Conservation (phyloP, 1,140 invertebrate genomes). For the Atta texana region DNA sequence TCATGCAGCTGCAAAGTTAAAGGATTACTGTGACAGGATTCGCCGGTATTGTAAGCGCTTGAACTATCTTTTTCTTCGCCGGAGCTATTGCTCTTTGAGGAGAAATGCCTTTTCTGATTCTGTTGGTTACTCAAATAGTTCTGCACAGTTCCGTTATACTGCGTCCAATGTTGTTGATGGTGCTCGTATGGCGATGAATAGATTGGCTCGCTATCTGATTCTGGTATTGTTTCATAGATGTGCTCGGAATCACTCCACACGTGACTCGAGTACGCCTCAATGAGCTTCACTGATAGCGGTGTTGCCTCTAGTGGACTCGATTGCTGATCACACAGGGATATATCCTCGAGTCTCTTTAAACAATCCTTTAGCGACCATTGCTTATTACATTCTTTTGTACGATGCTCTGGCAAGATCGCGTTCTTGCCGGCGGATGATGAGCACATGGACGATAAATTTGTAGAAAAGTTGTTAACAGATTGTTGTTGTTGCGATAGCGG, state of each 20-base stretch:
- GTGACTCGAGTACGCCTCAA: slow-evolving; percentile 80
- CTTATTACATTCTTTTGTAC: slow-evolving; percentile 68
- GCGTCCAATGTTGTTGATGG: slow-evolving; percentile 76
- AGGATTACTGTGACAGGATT: slow-evolving; percentile 91
- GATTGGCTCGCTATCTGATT: slow-evolving; percentile 89
- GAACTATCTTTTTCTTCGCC: slow-evolving; percentile 89
- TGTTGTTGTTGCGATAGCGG: slow-evolving; percentile 44
- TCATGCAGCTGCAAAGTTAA: slow-evolving; percentile 88
- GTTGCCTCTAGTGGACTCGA: slow-evolving; percentile 38
- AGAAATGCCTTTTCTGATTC: slow-evolving; percentile 83
- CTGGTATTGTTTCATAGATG: slow-evolving; percentile 91
- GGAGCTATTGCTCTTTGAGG: slow-evolving; percentile 86
- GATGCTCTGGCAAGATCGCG: slow-evolving; percentile 67
- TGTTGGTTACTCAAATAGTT: slow-evolving; percentile 36
- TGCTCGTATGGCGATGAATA: slow-evolving; percentile 90
- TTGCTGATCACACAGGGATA: slow-evolving; percentile 76
- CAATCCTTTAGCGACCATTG: slow-evolving; percentile 80
- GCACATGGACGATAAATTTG: slow-evolving; percentile 72
- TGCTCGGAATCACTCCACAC: slow-evolving; percentile 87
- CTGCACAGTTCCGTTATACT: slow-evolving; percentile 49
- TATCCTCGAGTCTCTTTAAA: slow-evolving; percentile 79
- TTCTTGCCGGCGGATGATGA: slow-evolving; percentile 74
- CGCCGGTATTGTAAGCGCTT: slow-evolving; percentile 93
- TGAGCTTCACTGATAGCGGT: slow-evolving; percentile 72
- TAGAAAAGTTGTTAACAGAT: slow-evolving; percentile 50